phyloP scores from a whole-genome alignment of 2,888 invertebrate species.

The Smittia aterrima region DNA sequence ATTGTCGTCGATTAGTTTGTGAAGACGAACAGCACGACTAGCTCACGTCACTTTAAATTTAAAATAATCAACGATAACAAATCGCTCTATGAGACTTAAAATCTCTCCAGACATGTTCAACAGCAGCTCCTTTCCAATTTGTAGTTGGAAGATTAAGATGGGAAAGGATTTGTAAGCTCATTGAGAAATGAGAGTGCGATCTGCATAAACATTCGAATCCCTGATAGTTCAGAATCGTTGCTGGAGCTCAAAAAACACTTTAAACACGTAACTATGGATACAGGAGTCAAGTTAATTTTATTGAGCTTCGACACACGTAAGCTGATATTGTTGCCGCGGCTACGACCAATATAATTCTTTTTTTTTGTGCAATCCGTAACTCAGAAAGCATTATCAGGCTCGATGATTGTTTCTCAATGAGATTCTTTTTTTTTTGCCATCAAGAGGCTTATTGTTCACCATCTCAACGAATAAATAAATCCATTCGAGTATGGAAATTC shows the following conservation, averaged over 20 bases:
- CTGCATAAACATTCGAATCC: not conserved
- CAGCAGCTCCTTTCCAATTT: not conserved
- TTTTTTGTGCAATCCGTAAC: not conserved
- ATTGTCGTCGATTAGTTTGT: no score
- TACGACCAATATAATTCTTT: not conserved
- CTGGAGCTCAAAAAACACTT: not conserved
- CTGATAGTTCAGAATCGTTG: not conserved
- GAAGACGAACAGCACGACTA: no score
- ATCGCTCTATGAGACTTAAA: conserved; percentile 7
- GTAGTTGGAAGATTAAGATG: conserved; percentile 3
- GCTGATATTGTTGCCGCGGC: conserved; percentile 1
- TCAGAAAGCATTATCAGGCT: not conserved
- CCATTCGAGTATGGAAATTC: not conserved
- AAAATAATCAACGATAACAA: not conserved
- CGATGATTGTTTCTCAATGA: not conserved
- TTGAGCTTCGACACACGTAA: not conserved
- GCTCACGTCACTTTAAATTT: not conserved
- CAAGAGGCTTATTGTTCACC: not conserved
- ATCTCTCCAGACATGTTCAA: conserved; percentile 2
- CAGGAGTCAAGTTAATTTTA: not conserved
- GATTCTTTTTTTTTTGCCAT: not conserved
- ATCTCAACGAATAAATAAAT: not conserved
- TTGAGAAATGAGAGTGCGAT: not conserved
- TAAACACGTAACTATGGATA: not conserved
- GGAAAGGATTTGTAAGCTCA: not conserved